A percentile compares a stretch with the other conserved stretches of the same genome.
These are phyloP conservation scores for Baccha elongata DNA, from an alignment of 2,888 invertebrate species.

Conservation along the genomic window DNA sequence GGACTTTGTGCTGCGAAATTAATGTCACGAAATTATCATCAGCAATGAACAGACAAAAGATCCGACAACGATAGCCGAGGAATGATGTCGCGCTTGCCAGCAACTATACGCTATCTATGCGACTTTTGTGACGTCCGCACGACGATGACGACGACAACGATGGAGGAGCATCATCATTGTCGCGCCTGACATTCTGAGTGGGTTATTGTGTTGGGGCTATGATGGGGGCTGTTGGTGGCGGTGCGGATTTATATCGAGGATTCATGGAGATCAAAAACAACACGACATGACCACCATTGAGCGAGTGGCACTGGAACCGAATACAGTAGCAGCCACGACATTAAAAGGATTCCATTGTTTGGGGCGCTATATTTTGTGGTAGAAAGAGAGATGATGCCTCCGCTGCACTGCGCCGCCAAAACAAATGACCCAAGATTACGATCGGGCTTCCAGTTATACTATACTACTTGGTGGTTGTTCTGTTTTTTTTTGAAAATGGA, in stretches of 20 bases:
- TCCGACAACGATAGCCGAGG: constrained; percentile 74
- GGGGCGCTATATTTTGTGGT: constrained; percentile 48
- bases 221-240: constrained; percentile 29
- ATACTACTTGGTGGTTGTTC: neutral
- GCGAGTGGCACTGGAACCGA: constrained; percentile 50
- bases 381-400: too few relatives aligned
- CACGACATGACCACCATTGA: constrained; percentile 69
- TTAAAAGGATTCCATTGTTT: constrained; percentile 76
- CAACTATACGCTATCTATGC: constrained; percentile 42
- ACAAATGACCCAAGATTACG: constrained; percentile 73
- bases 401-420: constrained; percentile 40
- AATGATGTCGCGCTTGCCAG: constrained; percentile 65
- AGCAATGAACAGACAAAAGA: constrained; percentile 74
- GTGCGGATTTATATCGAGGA: constrained; percentile 60
- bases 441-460: constrained; percentile 33
- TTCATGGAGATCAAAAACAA: constrained; percentile 66
- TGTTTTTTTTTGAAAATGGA: constrained; percentile 41
- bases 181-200: constrained; percentile 70
- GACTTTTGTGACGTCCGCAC: constrained; percentile 72
- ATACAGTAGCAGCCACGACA: constrained; percentile 72
- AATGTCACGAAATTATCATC: constrained; percentile 79
- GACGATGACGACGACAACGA: constrained; percentile 39
- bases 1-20: constrained; percentile 74
- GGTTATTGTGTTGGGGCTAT: constrained; percentile 60
- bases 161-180: constrained; percentile 64